Evolutionary conservation across 2,888 invertebrate genomes (phyloP).

Genomic region (Yponomeuta evonymella): DNA sequence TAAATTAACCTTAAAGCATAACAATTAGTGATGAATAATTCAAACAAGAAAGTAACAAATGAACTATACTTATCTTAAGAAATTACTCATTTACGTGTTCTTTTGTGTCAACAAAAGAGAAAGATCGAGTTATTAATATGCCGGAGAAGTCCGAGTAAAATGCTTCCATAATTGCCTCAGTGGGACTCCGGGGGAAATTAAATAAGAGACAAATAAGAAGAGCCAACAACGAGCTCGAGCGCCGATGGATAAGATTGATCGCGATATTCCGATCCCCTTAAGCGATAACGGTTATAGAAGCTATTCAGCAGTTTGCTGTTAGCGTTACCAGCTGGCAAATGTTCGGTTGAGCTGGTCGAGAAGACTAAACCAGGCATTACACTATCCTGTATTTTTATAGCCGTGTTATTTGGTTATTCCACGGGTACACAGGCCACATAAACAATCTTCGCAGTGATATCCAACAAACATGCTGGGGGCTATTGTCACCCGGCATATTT

Average conservation of each 20-base stretch:
- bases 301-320: background rate
- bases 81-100: conserved; percentile 26
- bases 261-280: background rate
- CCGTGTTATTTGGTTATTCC: background rate
- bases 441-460: conserved; percentile 8
- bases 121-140: conserved; percentile 40
- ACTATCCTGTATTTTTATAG: background rate
- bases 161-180: conserved; percentile 33
- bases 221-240: conserved; percentile 16
- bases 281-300: no score
- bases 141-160: conserved; percentile 36
- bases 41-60: conserved; percentile 31
- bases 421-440: background rate
- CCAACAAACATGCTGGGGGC: conserved; percentile 11
- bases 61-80: conserved; percentile 36
- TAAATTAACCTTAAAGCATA: conserved; percentile 20
- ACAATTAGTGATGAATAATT: conserved; percentile 20
- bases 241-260: background rate
- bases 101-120: conserved; percentile 34
- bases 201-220: conserved; percentile 21
- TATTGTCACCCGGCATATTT: conserved; percentile 44
- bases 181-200: conserved; percentile 35
- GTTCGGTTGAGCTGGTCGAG: background rate
- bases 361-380: background rate
- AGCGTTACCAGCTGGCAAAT: background rate